Percentiles rank a stretch among this genome's conserved stretches.
These are phyloP conservation scores for Lasioglossum baleicum DNA, from an alignment of 1,140 invertebrate genomes.

Conservation along the genomic window DNA sequence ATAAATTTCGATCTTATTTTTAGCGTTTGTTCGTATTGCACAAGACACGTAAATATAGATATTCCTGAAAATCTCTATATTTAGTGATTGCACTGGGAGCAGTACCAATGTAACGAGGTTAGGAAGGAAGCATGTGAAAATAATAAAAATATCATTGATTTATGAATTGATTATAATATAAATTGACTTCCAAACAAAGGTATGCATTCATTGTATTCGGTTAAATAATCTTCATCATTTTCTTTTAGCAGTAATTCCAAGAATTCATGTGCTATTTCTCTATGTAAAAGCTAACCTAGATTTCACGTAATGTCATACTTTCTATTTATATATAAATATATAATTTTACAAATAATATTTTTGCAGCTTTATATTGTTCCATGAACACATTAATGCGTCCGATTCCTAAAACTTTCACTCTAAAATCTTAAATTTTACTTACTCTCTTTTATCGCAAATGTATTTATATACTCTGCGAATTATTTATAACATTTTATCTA, in stretches of 20 bases:
- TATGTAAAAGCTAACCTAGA: slow-evolving; percentile 15
- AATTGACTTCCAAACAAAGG: not conserved
- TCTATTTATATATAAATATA: too few relatives aligned
- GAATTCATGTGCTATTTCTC: not conserved
- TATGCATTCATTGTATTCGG: not conserved
- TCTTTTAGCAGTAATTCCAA: not conserved
- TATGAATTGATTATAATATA: not conserved
- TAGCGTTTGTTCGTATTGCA: not conserved
- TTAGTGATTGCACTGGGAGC: not conserved
- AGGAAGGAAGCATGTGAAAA: not conserved
- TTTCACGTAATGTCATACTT: not conserved
- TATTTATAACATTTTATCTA: too few relatives aligned
- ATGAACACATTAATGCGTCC: too few relatives aligned
- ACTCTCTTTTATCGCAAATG: too few relatives aligned
- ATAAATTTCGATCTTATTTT: not conserved
- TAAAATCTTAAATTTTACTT: too few relatives aligned
- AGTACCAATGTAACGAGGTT: not conserved
- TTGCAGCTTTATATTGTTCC: too few relatives aligned
- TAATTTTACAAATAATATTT: not conserved
- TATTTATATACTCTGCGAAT: too few relatives aligned
- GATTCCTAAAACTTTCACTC: too few relatives aligned
- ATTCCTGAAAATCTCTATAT: not conserved
- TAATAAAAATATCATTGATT: not conserved
- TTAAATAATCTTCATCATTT: not conserved
- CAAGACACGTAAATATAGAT: not conserved